A percentile compares a stretch with the other conserved stretches of the same genome.
Evolutionary conservation across 30 jellyfish, hydroid and myxozoan species (phyloP).

Genomic region (Turritopsis dohrnii): DNA sequence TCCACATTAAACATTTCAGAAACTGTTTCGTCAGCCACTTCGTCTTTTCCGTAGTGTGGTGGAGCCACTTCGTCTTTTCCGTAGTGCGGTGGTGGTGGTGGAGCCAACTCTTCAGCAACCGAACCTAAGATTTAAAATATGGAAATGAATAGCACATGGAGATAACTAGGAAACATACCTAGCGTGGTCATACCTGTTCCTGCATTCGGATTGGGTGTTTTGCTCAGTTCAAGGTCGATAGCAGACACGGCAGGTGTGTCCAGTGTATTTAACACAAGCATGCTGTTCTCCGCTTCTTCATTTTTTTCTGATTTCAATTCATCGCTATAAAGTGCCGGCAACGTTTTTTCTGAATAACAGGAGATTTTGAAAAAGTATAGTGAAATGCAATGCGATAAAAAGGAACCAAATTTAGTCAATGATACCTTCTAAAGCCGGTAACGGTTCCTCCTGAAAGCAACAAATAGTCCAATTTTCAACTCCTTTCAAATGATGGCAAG

Average conservation of each 20-base stretch:
- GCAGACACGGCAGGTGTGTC: conserved; percentile 55
- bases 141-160: too few species aligned
- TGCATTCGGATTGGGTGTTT: not conserved
- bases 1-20: too few species aligned
- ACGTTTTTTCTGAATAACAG: not conserved
- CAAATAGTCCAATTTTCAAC: not conserved
- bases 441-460: not conserved
- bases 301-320: not conserved
- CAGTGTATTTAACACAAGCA: not conserved
- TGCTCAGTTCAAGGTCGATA: conserved; percentile 67
- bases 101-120: not conserved
- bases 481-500: too few species aligned
- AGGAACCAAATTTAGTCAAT: not conserved
- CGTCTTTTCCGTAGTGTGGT: not conserved
- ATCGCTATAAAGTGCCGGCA: not conserved
- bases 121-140: not conserved
- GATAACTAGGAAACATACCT: too few species aligned
- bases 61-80: not conserved
- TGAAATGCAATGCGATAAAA: not conserved
- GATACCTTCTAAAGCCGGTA: not conserved
- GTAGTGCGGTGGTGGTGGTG: not conserved
- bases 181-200: not conserved
- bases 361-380: too few species aligned
- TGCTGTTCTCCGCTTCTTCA: not conserved
- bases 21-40: not conserved